A percentile compares a stretch with the other conserved stretches of the same genome.
Evolutionary conservation across 92 coral and sea anemone species (phyloP).

Genomic region (Porites lobata): DNA sequence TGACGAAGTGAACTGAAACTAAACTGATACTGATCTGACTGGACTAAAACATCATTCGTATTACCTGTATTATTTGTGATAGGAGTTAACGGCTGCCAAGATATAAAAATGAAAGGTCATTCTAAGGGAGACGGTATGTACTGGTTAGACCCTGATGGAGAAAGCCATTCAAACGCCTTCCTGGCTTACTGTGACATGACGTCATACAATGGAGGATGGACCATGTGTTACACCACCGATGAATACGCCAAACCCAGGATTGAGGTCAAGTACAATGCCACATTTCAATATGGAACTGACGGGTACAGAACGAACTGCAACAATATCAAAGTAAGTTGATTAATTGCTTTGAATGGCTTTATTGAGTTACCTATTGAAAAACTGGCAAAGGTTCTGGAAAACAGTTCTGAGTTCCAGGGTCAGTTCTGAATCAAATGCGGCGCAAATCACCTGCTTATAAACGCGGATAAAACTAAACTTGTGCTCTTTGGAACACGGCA

Average conservation of each 20-base stretch:
- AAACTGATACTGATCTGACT: too few relatives aligned
- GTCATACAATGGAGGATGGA: slow-evolving; percentile 50
- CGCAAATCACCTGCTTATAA: too few relatives aligned
- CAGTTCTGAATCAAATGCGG: too few relatives aligned
- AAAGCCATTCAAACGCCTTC: slow-evolving; percentile 8
- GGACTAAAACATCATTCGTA: too few relatives aligned
- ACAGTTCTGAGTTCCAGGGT: neutral
- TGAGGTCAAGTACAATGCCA: slow-evolving; percentile 11
- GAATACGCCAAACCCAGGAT: neutral
- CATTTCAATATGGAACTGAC: neutral
- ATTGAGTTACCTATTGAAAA: neutral
- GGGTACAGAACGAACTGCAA: neutral
- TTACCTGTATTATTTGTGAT: too few relatives aligned
- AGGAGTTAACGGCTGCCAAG: neutral
- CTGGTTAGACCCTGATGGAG: slow-evolving; percentile 37
- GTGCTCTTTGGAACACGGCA: too few relatives aligned
- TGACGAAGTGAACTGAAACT: too few relatives aligned
- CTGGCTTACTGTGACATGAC: slow-evolving; percentile 53
- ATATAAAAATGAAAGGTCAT: slow-evolving; percentile 7
- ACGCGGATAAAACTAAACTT: too few relatives aligned
- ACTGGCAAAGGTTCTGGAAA: neutral
- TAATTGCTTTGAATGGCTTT: neutral
- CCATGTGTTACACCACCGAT: slow-evolving; percentile 45
- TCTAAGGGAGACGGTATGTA: slow-evolving; percentile 31
- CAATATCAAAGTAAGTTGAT: neutral